Conservation (phyloP, 2,797 vertebrate species). For the Poecilia velifera region DNA sequence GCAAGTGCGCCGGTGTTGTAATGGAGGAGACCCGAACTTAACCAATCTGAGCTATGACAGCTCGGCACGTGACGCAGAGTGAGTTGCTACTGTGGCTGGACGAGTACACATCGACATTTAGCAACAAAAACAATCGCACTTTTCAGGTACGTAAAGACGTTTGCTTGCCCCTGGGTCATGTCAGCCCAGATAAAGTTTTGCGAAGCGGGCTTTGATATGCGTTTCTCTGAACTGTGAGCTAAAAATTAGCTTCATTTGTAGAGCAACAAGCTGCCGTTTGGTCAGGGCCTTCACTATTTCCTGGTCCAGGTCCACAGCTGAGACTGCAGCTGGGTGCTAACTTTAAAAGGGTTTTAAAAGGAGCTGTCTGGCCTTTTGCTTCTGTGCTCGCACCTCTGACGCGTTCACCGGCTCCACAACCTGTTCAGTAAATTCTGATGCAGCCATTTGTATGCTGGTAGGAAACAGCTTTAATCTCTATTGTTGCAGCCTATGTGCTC, state of each 20-base stretch:
- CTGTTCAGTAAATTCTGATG: background rate
- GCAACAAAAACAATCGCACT: constrained; percentile 67
- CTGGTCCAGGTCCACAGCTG: constrained; percentile 61
- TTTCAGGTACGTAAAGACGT: constrained; percentile 65
- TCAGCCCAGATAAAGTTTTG: background rate
- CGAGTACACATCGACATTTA: constrained; percentile 64
- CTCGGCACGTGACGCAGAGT: constrained; percentile 63
- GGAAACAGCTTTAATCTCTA: background rate
- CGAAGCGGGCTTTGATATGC: background rate
- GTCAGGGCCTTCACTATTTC: constrained; percentile 64
- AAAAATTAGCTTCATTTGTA: background rate
- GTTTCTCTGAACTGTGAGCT: background rate
- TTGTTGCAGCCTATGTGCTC: background rate
- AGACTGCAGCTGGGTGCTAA: constrained; percentile 32
- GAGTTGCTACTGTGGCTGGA: constrained; percentile 68
- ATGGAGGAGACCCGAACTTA: constrained; percentile 23
- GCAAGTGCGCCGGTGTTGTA: background rate
- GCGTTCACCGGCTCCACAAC: background rate
- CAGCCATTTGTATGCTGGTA: background rate
- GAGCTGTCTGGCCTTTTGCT: background rate
- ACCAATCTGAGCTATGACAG: constrained; percentile 67
- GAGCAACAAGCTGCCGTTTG: constrained; percentile 35
- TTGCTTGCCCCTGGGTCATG: constrained; percentile 3
- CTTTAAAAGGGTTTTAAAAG: background rate
- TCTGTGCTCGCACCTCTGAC: background rate